Conservation (phyloP, 2,888 invertebrate genomes). For the Meganola albula region DNA sequence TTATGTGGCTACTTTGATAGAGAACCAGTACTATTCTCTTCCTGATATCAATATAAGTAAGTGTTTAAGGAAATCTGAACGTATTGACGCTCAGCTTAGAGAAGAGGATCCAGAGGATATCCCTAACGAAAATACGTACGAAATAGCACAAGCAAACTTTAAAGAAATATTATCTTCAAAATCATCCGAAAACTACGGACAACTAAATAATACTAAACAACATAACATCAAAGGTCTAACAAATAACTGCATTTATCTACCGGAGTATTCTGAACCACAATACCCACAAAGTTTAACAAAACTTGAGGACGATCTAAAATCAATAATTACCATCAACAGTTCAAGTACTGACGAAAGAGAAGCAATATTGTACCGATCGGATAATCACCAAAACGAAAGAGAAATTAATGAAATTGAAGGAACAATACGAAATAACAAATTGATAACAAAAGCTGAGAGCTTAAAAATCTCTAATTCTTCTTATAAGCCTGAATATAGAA, state of each 20-base stretch:
- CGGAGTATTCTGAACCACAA: constrained; percentile 54
- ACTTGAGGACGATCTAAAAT: constrained; percentile 69
- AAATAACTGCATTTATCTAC: constrained; percentile 40
- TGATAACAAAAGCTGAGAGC: constrained; percentile 67
- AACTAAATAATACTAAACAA: constrained; percentile 53
- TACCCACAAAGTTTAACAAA: constrained; percentile 57
- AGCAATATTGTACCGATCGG: constrained; percentile 45
- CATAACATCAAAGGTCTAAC: constrained; percentile 36
- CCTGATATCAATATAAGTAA: constrained; percentile 84
- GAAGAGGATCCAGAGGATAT: constrained; percentile 67
- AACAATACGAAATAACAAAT: constrained; percentile 67
- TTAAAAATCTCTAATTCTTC: constrained; percentile 46
- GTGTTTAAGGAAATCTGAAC: constrained; percentile 83
- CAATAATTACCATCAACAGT: constrained; percentile 66
- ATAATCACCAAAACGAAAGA: constrained; percentile 70
- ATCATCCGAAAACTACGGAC: constrained; percentile 57
- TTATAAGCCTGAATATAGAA: constrained; percentile 49
- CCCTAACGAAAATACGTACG: constrained; percentile 64
- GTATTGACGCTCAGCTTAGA: constrained; percentile 83
- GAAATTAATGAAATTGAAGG: constrained; percentile 74
- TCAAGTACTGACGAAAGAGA: constrained; percentile 63
- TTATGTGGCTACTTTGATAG: constrained; percentile 72
- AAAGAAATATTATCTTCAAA: constrained; percentile 57
- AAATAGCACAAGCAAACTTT: constrained; percentile 65
- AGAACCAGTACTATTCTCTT: constrained; percentile 84